Percentiles rank a stretch among this genome's conserved stretches.
Conservation (phyloP, 2,113 vertebrate species). For the Dolichallabes microphthalmus region DNA sequence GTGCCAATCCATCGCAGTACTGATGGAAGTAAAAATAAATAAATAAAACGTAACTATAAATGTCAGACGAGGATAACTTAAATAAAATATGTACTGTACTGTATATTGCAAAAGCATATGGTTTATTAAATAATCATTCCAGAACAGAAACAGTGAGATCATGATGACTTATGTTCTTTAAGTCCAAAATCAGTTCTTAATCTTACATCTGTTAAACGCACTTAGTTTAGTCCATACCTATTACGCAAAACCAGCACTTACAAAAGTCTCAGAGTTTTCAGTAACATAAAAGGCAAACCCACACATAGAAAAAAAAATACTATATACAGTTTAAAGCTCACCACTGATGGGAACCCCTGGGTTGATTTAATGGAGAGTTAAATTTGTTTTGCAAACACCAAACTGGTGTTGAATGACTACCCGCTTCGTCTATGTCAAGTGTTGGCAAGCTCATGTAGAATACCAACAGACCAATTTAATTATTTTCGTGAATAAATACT, state of each 20-base stretch:
- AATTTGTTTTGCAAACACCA: neutral
- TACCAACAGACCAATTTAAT: neutral
- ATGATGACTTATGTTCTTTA: neutral
- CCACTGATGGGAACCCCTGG: neutral
- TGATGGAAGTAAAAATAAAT: too few relatives aligned
- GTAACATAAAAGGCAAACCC: neutral
- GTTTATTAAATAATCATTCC: constrained; percentile 28
- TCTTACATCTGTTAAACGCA: neutral
- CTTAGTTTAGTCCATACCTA: neutral
- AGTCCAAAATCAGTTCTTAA: neutral
- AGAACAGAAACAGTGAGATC: neutral
- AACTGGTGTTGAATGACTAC: neutral
- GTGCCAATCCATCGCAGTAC: too few relatives aligned
- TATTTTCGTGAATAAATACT: neutral
- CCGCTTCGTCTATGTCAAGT: neutral
- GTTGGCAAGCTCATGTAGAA: neutral
- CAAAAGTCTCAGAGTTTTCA: neutral
- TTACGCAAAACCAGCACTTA: neutral
- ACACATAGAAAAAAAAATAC: neutral
- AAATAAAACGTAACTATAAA: neutral
- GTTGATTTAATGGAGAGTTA: neutral
- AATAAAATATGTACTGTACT: constrained; percentile 17
- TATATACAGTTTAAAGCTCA: neutral
- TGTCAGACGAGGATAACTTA: constrained; percentile 15
- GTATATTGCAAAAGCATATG: constrained; percentile 25